phyloP scores from a whole-genome alignment of 2,797 vertebrate genomes.

The Chrysocyon brachyurus region DNA sequence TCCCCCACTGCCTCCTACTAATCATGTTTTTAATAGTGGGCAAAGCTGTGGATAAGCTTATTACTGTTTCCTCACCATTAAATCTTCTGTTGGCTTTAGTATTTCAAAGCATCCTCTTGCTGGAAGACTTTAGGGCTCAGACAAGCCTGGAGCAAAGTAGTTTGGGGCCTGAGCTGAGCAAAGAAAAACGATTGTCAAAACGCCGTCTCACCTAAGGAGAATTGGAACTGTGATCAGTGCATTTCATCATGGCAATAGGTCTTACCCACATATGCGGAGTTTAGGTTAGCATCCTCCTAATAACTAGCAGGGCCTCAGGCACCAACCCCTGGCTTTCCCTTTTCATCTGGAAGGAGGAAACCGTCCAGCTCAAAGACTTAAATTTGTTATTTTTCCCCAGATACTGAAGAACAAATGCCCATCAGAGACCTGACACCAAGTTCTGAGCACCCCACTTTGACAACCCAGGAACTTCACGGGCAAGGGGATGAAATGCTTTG shows the following conservation, averaged over 20 bases:
- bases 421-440: conserved; percentile 28
- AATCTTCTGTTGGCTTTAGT: conserved; percentile 74
- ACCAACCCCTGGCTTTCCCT: background rate
- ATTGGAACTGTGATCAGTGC: background rate
- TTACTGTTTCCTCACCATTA: conserved; percentile 67
- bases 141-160: conserved; percentile 71
- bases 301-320: conserved; percentile 25
- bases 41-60: conserved; percentile 71
- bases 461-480: conserved; percentile 4
- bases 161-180: conserved; percentile 64
- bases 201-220: conserved; percentile 32
- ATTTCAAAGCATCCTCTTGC: conserved; percentile 74
- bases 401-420: conserved; percentile 53
- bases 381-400: conserved; percentile 66
- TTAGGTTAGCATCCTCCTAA: background rate
- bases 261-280: background rate
- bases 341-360: conserved; percentile 53
- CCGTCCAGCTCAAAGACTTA: conserved; percentile 28
- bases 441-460: background rate
- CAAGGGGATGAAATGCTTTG: conserved; percentile 48
- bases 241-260: background rate
- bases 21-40: conserved; percentile 26
- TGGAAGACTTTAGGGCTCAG: conserved; percentile 70
- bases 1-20: background rate
- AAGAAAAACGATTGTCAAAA: conserved; percentile 65